phyloP scores from a whole-genome alignment of 2,888 invertebrate genomes.

The Drosophila pegasa region DNA sequence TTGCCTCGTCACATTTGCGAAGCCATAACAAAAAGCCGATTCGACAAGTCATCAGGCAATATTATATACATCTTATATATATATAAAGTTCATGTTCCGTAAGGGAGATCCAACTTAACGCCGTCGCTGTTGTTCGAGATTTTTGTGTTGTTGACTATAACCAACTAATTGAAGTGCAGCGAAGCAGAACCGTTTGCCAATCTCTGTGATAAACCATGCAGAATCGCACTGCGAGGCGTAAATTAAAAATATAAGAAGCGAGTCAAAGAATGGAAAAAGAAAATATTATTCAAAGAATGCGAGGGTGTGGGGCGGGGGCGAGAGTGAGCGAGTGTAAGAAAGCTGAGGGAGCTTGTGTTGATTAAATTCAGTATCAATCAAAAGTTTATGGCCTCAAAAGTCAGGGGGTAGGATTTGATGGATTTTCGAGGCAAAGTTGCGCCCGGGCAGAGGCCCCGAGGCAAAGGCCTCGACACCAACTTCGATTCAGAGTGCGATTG shows the following conservation, averaged over 20 bases:
- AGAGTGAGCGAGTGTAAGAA: constrained; percentile 4
- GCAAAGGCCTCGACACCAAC: constrained; percentile 30
- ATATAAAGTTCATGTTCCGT: constrained; percentile 20
- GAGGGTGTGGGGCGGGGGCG: constrained; percentile 1
- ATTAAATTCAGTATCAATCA: constrained; percentile 81
- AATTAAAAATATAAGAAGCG: constrained; percentile 75
- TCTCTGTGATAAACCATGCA: constrained; percentile 81
- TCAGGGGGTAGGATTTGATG: constrained; percentile 69
- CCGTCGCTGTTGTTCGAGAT: constrained; percentile 22
- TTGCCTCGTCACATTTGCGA: constrained; percentile 29
- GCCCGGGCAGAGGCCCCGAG: constrained; percentile 50
- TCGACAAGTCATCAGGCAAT: constrained; percentile 52
- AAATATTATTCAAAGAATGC: constrained; percentile 14
- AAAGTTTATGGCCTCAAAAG: constrained; percentile 81
- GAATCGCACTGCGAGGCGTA: constrained; percentile 75
- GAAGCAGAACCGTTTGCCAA: constrained; percentile 78
- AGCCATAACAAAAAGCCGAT: constrained; percentile 47
- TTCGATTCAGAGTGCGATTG: constrained; percentile 24
- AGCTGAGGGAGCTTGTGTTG: constrained; percentile 65
- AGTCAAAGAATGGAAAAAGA: constrained; percentile 26
- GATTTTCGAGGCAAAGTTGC: constrained; percentile 66
- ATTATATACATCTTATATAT: constrained; percentile 20
- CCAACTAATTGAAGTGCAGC: constrained; percentile 78
- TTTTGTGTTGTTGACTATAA: constrained; percentile 59
- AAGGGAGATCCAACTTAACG: constrained; percentile 4